These are phyloP conservation scores for Latheticus oryzae DNA, from an alignment of 2,888 invertebrate species.

Conservation along the genomic window DNA sequence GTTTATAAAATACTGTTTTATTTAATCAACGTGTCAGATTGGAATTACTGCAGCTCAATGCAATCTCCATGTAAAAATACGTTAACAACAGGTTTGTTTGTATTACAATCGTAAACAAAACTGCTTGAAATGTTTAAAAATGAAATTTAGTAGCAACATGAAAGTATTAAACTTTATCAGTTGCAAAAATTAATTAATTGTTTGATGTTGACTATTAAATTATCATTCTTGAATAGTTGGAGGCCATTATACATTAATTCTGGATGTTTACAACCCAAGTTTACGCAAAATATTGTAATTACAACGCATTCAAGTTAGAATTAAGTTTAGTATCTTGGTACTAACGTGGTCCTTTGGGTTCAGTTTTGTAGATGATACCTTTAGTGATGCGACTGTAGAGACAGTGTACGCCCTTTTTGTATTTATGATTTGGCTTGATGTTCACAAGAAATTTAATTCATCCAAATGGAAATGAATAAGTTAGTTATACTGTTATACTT, in stretches of 20 bases:
- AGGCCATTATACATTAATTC: conserved; percentile 2
- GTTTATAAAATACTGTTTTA: conserved; percentile 25
- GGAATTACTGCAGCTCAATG: conserved; percentile 11
- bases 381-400: conserved; percentile 25
- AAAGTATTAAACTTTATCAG: too few relatives aligned
- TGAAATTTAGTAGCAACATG: too few relatives aligned
- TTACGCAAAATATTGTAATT: conserved; percentile 27
- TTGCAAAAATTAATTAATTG: too few relatives aligned
- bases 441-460: conserved; percentile 20
- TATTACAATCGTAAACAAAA: too few relatives aligned
- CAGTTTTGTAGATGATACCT: conserved; percentile 27
- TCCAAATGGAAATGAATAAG: not conserved
- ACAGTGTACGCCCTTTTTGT: conserved; percentile 7
- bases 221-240: too few relatives aligned
- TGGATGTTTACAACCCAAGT: conserved; percentile 3
- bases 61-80: too few relatives aligned
- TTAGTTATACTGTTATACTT: too few relatives aligned
- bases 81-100: too few relatives aligned
- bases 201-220: too few relatives aligned
- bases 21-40: conserved; percentile 31
- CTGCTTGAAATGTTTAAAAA: too few relatives aligned
- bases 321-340: conserved; percentile 25
- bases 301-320: conserved; percentile 20
- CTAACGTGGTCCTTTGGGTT: conserved; percentile 20
- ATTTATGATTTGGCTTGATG: too few relatives aligned